phyloP scores from a whole-genome alignment of 2,888 invertebrate genomes.

The Lycaena phlaeas region DNA sequence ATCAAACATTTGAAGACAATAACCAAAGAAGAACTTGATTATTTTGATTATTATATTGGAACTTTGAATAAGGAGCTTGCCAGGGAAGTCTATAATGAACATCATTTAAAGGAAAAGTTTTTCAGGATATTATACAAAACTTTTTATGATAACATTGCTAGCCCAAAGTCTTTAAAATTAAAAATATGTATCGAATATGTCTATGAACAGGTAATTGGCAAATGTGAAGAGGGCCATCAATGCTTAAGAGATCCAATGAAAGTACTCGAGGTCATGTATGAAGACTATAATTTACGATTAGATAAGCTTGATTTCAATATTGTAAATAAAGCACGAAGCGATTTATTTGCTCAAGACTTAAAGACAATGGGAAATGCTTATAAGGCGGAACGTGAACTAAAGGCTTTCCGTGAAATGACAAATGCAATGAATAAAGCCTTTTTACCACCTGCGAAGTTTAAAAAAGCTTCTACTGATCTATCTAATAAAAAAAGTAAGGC shows the following conservation, averaged over 20 bases:
- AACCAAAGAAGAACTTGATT: constrained; percentile 51
- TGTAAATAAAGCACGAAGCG: constrained; percentile 53
- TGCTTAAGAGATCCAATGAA: constrained; percentile 58
- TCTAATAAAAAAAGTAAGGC: constrained; percentile 44
- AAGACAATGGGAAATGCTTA: constrained; percentile 57
- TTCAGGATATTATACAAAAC: constrained; percentile 50
- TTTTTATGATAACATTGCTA: constrained; percentile 57
- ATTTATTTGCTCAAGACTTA: constrained; percentile 57
- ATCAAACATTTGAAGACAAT: constrained; percentile 44
- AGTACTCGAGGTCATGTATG: constrained; percentile 60
- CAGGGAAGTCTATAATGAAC: constrained; percentile 50
- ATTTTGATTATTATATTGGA: constrained; percentile 59
- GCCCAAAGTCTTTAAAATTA: constrained; percentile 48
- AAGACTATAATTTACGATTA: constrained; percentile 53
- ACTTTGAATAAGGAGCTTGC: constrained; percentile 42
- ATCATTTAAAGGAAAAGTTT: constrained; percentile 51
- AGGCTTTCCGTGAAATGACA: constrained; percentile 57
- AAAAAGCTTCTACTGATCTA: constrained; percentile 42
- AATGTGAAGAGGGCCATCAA: constrained; percentile 61
- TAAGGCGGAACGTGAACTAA: constrained; percentile 51
- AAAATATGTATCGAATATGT: constrained; percentile 65
- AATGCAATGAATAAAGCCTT: constrained; percentile 62
- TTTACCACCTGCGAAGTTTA: constrained; percentile 42
- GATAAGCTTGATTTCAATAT: constrained; percentile 57
- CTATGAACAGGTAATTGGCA: constrained; percentile 59